Evolutionary conservation across 1,140 invertebrate species (phyloP), one percentile per base, ranked within the genome.

Genomic region (Ylistrum balloti): DNA sequence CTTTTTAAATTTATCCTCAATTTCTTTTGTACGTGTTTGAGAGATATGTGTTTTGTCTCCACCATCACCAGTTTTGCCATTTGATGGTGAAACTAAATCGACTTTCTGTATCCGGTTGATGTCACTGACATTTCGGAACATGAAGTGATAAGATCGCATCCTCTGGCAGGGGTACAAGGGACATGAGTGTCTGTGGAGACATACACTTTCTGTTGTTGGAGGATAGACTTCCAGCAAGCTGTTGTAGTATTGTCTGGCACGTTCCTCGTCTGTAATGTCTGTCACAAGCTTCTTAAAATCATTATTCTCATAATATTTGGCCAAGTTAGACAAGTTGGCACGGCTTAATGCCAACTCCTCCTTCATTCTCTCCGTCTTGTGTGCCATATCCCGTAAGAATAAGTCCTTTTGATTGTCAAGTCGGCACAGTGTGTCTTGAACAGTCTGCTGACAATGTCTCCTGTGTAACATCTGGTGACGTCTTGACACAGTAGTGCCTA

Each of bases 111-210:
- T 17, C n/a, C 28, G 56, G 17, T n/a, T 74, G 56, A 28, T 17
- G 56, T 74, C n/a, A 11, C 56, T n/a, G 56, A 74, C 56, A 74
- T 74, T 74, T 7, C 56, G 56, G 56, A 74, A n/a, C 56, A 74
- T 74, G n/a, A 74, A 74, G 22, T 74, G 56, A n/a, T 74, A 74
- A n/a, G 56, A 74, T n/a, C 56, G 9, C 22, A 74, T 22, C n/a
- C 9, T 22, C 11, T n/a, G 56, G n/a, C 56, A 74, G 22, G 56
- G 56, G n/a, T 74, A 74, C 56, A 28, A 22, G 17, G 56, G 15
- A 74, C 56, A 74, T 1, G 56, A 74, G 9, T n/a, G 56, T 0
- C 22, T 7, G 22, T n/a, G 15, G 56, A 74, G 1, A 74, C 56
- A 74, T 3, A 28, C 3, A n/a, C n/a, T 74, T 74, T n/a, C 56